Evolutionary conservation across 2,113 vertebrate genomes (phyloP).

Genomic region (Silurus glanis): DNA sequence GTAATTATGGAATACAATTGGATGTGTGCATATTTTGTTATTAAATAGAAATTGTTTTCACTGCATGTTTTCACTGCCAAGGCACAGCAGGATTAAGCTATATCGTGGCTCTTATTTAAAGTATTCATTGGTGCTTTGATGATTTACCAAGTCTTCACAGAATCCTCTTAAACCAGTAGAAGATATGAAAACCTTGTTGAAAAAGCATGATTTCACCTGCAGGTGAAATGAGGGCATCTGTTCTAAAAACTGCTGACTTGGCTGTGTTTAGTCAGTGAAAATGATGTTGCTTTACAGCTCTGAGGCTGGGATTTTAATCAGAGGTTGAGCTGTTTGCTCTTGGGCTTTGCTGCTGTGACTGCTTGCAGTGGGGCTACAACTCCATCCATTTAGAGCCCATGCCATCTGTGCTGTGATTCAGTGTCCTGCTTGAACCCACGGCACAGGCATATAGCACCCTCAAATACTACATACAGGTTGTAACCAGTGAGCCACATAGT

Average conservation of each 20-base stretch:
- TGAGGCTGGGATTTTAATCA: conserved; percentile 48
- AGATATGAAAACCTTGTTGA: background rate
- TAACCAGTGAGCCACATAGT: background rate
- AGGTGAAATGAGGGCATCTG: conserved; percentile 33
- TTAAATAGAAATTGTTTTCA: background rate
- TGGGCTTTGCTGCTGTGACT: conserved; percentile 33
- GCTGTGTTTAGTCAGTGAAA: conserved; percentile 31
- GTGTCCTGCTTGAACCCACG: conserved; percentile 28
- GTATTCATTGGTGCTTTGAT: background rate
- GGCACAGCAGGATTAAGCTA: background rate
- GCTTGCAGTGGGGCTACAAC: conserved; percentile 26
- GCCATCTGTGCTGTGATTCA: conserved; percentile 46
- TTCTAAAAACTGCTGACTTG: conserved; percentile 43
- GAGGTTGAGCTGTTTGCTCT: conserved; percentile 42
- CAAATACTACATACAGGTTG: conserved; percentile 10
- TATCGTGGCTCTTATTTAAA: background rate
- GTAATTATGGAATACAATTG: background rate
- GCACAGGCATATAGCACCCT: conserved; percentile 15
- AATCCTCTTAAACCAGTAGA: conserved; percentile 4
- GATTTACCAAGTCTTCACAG: background rate
- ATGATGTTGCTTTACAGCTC: conserved; percentile 44
- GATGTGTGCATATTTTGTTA: background rate
- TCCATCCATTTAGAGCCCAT: conserved; percentile 31
- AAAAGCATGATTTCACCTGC: conserved; percentile 28
- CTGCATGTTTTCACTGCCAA: background rate